phyloP scores from a whole-genome alignment of 2,113 vertebrate genomes.

The Sitta europaea region DNA sequence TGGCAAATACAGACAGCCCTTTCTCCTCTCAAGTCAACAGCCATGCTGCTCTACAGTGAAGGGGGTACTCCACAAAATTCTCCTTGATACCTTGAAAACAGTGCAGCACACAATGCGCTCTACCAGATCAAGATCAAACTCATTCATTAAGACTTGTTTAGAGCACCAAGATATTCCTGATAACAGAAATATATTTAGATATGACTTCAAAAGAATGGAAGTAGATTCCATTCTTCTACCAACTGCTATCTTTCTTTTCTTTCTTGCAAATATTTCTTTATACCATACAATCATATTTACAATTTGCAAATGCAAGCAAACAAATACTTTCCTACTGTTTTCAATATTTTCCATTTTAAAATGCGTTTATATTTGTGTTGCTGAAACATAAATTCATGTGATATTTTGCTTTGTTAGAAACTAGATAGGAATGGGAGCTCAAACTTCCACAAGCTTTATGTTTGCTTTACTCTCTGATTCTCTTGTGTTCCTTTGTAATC shows the following conservation, averaged over 20 bases:
- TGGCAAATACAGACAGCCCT: background rate
- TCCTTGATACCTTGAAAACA: background rate
- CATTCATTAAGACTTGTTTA: background rate
- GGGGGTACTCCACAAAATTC: fast-evolving
- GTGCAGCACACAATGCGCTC: background rate
- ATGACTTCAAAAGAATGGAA: background rate
- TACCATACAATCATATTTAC: background rate
- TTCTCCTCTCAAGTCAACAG: background rate
- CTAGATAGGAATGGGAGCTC: background rate
- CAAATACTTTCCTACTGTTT: background rate
- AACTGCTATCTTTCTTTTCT: background rate
- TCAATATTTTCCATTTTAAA: background rate
- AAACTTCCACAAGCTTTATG: background rate
- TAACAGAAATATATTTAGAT: background rate
- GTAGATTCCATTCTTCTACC: background rate
- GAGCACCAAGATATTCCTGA: background rate
- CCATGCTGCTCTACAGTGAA: background rate
- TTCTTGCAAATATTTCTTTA: background rate
- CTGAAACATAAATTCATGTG: background rate
- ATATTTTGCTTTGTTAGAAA: constrained; percentile 24
- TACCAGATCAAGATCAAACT: background rate
- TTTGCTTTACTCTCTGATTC: background rate
- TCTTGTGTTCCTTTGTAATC: constrained; percentile 19
- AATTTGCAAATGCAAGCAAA: background rate
- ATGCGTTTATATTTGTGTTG: background rate